A percentile compares a stretch with the other conserved stretches of the same genome.
phyloP scores from a whole-genome alignment of 1,140 invertebrate species.

The Vanessa atalanta region DNA sequence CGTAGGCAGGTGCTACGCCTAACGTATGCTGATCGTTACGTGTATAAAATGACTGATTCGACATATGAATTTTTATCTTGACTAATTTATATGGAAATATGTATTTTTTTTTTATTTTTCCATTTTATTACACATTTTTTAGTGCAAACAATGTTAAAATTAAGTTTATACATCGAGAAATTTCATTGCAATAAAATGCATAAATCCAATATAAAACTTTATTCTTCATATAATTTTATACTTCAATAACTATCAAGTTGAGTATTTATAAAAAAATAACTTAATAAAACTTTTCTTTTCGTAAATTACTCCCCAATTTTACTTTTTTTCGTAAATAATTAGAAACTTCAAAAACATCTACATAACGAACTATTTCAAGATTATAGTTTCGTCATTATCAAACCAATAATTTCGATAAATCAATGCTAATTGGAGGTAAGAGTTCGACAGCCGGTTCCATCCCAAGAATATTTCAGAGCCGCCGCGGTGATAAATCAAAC shows the following conservation, averaged over 20 bases:
- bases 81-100: constrained; percentile 6
- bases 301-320: background rate
- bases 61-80: constrained; percentile 4
- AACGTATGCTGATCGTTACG: constrained; percentile 36
- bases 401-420: constrained; percentile 65
- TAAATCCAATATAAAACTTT: background rate
- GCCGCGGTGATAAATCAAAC: constrained; percentile 80
- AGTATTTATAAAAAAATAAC: background rate
- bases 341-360: background rate
- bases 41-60: constrained; percentile 25
- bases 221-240: constrained; percentile 6
- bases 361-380: background rate
- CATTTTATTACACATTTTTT: constrained; percentile 1
- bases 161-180: background rate
- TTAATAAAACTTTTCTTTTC: constrained; percentile 6
- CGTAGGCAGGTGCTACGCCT: constrained; percentile 59
- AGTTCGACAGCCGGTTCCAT: constrained; percentile 76
- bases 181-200: constrained; percentile 3
- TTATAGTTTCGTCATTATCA: constrained; percentile 18
- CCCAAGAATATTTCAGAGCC: constrained; percentile 78
- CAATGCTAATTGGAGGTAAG: constrained; percentile 77
- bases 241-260: background rate
- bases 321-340: background rate
- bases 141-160: constrained; percentile 20
- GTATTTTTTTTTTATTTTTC: background rate